phyloP scores from a whole-genome alignment of 2,113 vertebrate genomes.

The Gopherus evgoodei region DNA sequence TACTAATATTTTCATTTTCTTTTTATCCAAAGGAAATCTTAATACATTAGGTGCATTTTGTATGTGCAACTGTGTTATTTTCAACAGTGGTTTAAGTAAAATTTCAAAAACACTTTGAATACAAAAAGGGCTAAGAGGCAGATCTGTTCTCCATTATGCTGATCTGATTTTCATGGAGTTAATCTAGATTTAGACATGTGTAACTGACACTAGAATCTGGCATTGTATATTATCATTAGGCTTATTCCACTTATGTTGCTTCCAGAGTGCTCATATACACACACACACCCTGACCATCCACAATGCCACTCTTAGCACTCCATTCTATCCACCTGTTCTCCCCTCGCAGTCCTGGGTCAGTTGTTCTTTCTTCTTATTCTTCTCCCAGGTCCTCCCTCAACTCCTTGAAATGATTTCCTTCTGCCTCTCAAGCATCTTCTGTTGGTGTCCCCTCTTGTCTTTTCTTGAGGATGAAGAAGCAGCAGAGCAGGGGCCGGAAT shows the following conservation, averaged over 20 bases:
- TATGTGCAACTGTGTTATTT: not conserved
- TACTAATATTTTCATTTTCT: not conserved
- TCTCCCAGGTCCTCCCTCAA: not conserved
- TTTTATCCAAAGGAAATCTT: not conserved
- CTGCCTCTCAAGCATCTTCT: not conserved
- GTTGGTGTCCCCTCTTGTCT: not conserved
- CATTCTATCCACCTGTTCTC: not conserved
- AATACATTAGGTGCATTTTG: not conserved
- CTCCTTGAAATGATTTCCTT: not conserved
- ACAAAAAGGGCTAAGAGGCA: constrained; percentile 18
- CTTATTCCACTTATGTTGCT: not conserved
- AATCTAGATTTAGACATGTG: not conserved
- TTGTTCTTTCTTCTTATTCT: not conserved
- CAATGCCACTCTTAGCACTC: not conserved
- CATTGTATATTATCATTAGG: not conserved
- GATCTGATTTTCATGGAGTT: constrained; percentile 37
- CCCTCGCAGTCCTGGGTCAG: not conserved
- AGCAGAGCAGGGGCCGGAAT: not conserved
- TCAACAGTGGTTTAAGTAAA: not conserved
- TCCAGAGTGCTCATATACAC: fast-evolving
- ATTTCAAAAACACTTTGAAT: not conserved
- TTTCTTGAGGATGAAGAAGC: not conserved
- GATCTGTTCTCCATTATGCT: constrained; percentile 34
- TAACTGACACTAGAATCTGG: not conserved
- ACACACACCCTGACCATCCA: not conserved